Percentiles rank a stretch among this genome's conserved stretches.
These are phyloP conservation scores for Sesia bembeciformis DNA, from an alignment of 2,888 invertebrate genomes.

Conservation along the genomic window DNA sequence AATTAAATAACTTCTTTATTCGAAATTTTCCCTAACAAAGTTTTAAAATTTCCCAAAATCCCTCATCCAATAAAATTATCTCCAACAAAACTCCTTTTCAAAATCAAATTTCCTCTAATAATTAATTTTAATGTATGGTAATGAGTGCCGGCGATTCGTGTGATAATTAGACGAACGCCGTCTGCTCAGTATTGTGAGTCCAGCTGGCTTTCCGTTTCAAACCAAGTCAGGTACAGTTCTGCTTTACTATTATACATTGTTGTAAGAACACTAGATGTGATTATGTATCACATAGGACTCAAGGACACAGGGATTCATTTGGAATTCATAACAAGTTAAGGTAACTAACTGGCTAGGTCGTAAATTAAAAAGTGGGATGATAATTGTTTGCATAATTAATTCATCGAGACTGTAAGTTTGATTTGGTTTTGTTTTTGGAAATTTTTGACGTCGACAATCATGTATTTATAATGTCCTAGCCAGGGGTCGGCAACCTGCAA, in stretches of 20 bases:
- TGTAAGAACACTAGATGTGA: background rate
- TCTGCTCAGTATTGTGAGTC: conserved; percentile 1
- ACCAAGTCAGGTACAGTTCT: conserved; percentile 1
- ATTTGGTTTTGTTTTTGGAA: too few relatives aligned
- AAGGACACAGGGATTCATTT: too few relatives aligned
- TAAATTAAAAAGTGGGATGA: too few relatives aligned
- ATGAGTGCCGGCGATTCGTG: conserved; percentile 32
- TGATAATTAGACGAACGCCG: conserved; percentile 24
- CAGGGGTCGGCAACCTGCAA: too few relatives aligned
- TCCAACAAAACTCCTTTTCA: conserved; percentile 10
- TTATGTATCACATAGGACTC: too few relatives aligned
- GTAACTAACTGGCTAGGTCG: too few relatives aligned
- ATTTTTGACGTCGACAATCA: too few relatives aligned
- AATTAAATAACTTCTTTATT: background rate
- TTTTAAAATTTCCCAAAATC: background rate
- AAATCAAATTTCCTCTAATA: conserved; percentile 32
- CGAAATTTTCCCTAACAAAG: background rate
- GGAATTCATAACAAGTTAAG: too few relatives aligned
- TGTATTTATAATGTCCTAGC: too few relatives aligned
- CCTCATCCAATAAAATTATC: background rate
- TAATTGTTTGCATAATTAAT: too few relatives aligned
- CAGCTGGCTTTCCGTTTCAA: conserved; percentile 20
- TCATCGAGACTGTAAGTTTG: too few relatives aligned
- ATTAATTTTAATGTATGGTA: conserved; percentile 60
- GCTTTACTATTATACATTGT: background rate